Evolutionary conservation across 2,888 invertebrate genomes (phyloP).

Genomic region (Corythucha ciliata): DNA sequence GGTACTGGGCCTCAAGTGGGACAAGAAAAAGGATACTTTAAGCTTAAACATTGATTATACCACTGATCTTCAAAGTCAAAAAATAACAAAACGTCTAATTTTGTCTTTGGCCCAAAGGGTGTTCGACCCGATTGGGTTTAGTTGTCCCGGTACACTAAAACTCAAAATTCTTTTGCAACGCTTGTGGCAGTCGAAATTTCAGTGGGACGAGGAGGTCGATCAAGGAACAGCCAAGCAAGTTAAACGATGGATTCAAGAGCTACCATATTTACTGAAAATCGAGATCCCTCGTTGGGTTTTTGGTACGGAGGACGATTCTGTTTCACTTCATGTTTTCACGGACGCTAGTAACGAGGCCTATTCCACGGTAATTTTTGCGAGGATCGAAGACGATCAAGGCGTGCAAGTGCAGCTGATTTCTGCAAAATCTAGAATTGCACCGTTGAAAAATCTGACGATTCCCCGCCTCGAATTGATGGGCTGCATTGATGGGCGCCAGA

Average conservation of each 20-base stretch:
- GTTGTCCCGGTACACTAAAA: constrained; percentile 27
- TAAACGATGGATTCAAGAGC: constrained; percentile 5
- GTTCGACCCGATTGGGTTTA: constrained; percentile 35
- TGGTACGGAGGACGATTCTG: background rate
- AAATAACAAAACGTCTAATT: constrained; percentile 11
- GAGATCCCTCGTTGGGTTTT: constrained; percentile 1
- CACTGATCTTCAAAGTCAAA: background rate
- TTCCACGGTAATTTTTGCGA: constrained; percentile 35
- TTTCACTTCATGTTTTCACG: constrained; percentile 34
- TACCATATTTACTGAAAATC: background rate
- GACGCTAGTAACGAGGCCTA: constrained; percentile 37
- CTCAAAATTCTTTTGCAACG: constrained; percentile 34
- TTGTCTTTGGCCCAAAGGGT: constrained; percentile 29
- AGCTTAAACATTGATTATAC: background rate
- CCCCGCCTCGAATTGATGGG: constrained; percentile 38
- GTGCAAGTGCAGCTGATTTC: constrained; percentile 32
- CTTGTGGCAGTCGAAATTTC: constrained; percentile 14
- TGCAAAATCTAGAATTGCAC: constrained; percentile 37
- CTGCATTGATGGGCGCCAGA: constrained; percentile 35
- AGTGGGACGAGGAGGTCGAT: constrained; percentile 12
- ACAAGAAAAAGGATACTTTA: constrained; percentile 3
- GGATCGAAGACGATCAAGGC: constrained; percentile 25
- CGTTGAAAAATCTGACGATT: constrained; percentile 34
- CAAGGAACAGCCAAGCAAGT: background rate
- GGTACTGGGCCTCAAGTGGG: constrained; percentile 15